Evolutionary conservation across 1,140 invertebrate genomes (phyloP).

Genomic region (Atopsyche davidsoni): DNA sequence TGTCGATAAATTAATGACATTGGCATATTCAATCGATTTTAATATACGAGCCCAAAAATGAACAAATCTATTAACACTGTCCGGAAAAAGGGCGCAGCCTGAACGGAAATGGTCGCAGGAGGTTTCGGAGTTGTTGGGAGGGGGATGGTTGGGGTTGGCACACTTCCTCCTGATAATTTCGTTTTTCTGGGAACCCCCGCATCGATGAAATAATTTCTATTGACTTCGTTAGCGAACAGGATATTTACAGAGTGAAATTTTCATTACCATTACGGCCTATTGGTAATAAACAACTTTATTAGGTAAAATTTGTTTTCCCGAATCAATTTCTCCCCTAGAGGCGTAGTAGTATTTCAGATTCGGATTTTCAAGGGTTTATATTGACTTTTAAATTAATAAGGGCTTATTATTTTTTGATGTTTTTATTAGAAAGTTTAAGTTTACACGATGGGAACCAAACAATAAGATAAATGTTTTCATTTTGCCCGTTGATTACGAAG

Average conservation of each 20-base stretch:
- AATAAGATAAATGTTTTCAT: too few relatives aligned
- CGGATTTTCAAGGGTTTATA: too few relatives aligned
- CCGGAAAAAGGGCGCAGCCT: constrained; percentile 14
- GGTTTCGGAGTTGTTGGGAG: not conserved
- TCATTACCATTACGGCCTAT: constrained; percentile 12
- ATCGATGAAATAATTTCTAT: constrained; percentile 19
- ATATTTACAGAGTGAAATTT: constrained; percentile 16
- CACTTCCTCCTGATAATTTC: too few relatives aligned
- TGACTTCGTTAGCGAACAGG: constrained; percentile 13
- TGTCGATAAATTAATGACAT: not conserved
- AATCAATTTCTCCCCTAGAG: too few relatives aligned
- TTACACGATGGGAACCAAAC: too few relatives aligned
- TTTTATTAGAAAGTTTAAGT: too few relatives aligned
- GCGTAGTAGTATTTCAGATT: too few relatives aligned
- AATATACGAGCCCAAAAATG: constrained; percentile 2
- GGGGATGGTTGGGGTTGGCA: not conserved
- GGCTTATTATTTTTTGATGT: too few relatives aligned
- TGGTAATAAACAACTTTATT: constrained; percentile 21
- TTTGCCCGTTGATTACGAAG: too few relatives aligned
- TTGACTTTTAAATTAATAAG: too few relatives aligned
- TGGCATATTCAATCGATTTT: not conserved
- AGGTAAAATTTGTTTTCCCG: constrained; percentile 8
- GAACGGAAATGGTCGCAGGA: constrained; percentile 16
- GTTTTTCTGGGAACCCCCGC: constrained; percentile 9
- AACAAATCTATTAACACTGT: constrained; percentile 12